Evolutionary conservation across 2,888 invertebrate species (phyloP), one percentile per base, ranked within the genome.

Genomic region (Spilarctia lutea): DNA sequence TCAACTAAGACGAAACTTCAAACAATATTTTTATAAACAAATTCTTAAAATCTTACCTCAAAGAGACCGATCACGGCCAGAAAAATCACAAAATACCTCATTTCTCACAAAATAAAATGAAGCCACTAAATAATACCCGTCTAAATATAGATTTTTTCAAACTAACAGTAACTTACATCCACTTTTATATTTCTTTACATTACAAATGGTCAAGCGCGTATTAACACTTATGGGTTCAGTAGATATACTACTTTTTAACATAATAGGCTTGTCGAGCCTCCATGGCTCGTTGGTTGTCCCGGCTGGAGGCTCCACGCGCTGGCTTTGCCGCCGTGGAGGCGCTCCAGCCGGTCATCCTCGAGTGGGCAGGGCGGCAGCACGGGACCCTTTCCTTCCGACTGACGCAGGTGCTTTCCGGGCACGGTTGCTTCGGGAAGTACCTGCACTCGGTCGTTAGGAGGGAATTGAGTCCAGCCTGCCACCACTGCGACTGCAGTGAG

Each of bases 1-100:
- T n/a, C 56, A n/a, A n/a, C 11, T 11, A n/a, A n/a, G 56, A n/a
- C 13, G n/a, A 56, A 56, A n/a, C 56, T n/a, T n/a, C 11, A 27
- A 60, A 60, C 60, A 56, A 3, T 56, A 16, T 4, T 60, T 60
- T 6, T 27, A 16, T 27, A 27, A n/a, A 27, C 6, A 60, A 24
- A 65, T 35, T 18, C 33, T 65, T 33, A 33, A 48, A 27, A 67
- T n/a, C 80, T 80, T 79, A 88, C 87, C 86, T 85, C 72, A 65
- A 80, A 78, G 42, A 88, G 68, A 75, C 79, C 84, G 2, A 86
- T 65, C 8, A 68, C 67, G 56, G 76, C 77, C 18, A 77, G 68
- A 8, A 80, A 71, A 24, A 79, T 35, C 35, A 77, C 65, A 8
- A 82, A 24, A 33, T 73, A 71, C 71, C 56, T 72, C 82, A 83